Base-by-base conservation (phyloP, 2,797 vertebrate species). In the Molothrus aeneus region DNA sequence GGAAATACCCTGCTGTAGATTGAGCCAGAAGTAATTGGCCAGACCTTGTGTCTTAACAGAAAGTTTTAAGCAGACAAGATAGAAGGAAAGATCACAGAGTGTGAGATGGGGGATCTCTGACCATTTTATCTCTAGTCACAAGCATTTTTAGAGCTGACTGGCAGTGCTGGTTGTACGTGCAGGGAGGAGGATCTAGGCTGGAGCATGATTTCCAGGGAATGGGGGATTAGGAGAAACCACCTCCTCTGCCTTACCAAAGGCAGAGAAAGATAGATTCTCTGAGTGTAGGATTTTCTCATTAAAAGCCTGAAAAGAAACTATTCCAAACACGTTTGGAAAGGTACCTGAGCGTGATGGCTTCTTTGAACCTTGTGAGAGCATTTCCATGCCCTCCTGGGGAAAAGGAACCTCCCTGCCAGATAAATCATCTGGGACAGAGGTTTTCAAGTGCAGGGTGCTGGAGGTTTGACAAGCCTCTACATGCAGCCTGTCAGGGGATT, bases 81-180 rank as follows among this genome's bases (percentile, higher is more conserved):
- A 9, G 13, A 40, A 75, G 70, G 10, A 10, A 45, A n/a, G n/a
- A 63, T 65, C 21, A 16, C 34, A 8, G 50, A 28, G 38, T 11
- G 2, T 11, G 29, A 69, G 25, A 7, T 20, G 47, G 53, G 50
- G 21, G 19, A 18, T 22, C 14, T 9, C 21, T 64, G 50, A n/a
- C 28, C 6, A 4, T n/a, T 60, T 63, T 42, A 32, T 42, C 40
- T 95, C 47, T 3, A 47, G 17, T 42, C 6, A 0, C 22, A 18
- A 21, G 28, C 4, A 1, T 13, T 90, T 82, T 47, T 21, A 40
- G 45, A 82, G 65, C 31, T 50, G 51, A 6, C 7, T 26, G 3
- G 15, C 13, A 38, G 38, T 34, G 66, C 70, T 14, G 21, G 13
- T 22, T 11, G 40, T 16, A 4, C 0, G 0, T 42, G 57, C 38